A percentile compares a stretch with the other conserved stretches of the same genome.
These are phyloP conservation scores for Umimayanthus kanabou DNA, from an alignment of 92 coral and sea anemone genomes.

Conservation along the genomic window DNA sequence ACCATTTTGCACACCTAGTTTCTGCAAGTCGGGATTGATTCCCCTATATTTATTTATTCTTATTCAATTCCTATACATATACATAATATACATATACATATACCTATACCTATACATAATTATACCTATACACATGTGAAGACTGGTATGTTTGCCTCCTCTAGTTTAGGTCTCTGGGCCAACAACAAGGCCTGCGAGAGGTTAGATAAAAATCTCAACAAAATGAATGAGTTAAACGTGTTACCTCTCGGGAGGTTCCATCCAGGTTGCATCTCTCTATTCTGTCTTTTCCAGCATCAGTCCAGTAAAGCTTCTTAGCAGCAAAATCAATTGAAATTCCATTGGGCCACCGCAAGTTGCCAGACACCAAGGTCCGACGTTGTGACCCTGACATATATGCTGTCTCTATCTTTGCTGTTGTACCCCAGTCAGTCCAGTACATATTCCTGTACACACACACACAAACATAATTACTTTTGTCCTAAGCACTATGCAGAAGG, in stretches of 20 bases:
- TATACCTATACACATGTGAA: too few relatives aligned
- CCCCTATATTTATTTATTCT: too few relatives aligned
- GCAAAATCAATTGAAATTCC: slow-evolving; percentile 79
- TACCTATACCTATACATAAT: too few relatives aligned
- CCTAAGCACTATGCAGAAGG: background rate
- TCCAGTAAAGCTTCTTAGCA: slow-evolving; percentile 81
- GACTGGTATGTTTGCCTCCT: too few relatives aligned
- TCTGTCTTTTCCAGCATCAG: slow-evolving; percentile 89
- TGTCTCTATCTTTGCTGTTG: slow-evolving; percentile 67
- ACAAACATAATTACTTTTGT: background rate
- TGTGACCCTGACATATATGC: slow-evolving; percentile 78
- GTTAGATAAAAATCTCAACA: background rate
- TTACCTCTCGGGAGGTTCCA: slow-evolving; percentile 70
- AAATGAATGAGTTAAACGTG: background rate
- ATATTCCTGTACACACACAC: slow-evolving; percentile 54
- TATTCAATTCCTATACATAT: too few relatives aligned
- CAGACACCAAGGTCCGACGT: slow-evolving; percentile 56
- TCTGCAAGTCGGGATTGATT: too few relatives aligned
- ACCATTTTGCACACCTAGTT: too few relatives aligned
- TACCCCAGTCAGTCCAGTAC: slow-evolving; percentile 99
- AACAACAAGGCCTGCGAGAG: too few relatives aligned
- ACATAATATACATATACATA: too few relatives aligned
- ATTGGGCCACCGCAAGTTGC: slow-evolving; percentile 80
- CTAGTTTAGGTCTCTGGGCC: too few relatives aligned
- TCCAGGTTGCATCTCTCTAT: slow-evolving; percentile 79